These are phyloP conservation scores for Ennomos erosarius DNA, from an alignment of 2,888 invertebrate genomes.

Conservation along the genomic window DNA sequence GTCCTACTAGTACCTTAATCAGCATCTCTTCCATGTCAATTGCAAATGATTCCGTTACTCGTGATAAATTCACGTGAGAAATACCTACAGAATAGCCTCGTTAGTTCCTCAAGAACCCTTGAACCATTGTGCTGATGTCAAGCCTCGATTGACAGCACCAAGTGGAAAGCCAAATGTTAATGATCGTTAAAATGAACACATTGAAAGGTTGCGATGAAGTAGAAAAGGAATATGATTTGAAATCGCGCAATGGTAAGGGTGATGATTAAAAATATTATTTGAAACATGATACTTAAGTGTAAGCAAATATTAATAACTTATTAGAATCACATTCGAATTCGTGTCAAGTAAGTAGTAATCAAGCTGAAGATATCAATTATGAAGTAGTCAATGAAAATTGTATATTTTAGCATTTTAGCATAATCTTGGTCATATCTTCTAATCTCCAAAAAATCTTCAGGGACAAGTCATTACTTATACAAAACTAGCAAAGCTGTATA, in stretches of 20 bases:
- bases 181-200: slow-evolving; percentile 39
- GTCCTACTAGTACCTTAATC: slow-evolving; percentile 15
- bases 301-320: background rate
- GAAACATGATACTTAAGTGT: background rate
- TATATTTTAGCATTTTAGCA: no score
- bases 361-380: no score
- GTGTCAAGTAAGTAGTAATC: slow-evolving; percentile 3
- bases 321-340: background rate
- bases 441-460: no score
- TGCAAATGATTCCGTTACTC: slow-evolving; percentile 31
- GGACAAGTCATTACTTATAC: no score
- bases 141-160: slow-evolving; percentile 57
- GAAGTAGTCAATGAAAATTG: no score
- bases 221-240: slow-evolving; percentile 43
- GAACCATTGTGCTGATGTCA: slow-evolving; percentile 71
- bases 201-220: slow-evolving; percentile 47
- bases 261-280: background rate
- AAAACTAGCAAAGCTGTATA: no score
- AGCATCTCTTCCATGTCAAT: slow-evolving; percentile 36
- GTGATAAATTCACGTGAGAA: slow-evolving; percentile 78
- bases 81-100: slow-evolving; percentile 80
- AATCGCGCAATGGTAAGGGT: slow-evolving; percentile 39
- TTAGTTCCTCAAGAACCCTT: slow-evolving; percentile 78
- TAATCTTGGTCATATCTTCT: no score
- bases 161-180: slow-evolving; percentile 54